Conservation (phyloP, 2,888 invertebrate species). For the Drosophila paramelanica region DNA sequence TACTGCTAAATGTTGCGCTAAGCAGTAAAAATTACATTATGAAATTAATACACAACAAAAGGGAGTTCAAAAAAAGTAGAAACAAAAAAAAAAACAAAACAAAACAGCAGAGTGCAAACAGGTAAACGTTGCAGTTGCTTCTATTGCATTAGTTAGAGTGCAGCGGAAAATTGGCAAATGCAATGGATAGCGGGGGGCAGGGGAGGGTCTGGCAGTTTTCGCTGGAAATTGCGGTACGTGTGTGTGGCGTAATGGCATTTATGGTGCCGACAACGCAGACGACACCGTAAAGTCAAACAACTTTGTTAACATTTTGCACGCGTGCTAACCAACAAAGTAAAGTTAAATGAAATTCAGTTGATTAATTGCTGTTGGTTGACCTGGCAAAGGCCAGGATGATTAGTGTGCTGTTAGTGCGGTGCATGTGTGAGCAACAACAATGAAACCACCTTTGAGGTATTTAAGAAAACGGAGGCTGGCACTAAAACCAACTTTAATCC, state of each 20-base stretch:
- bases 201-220: conserved; percentile 6
- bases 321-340: conserved; percentile 57
- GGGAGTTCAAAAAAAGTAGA: not conserved
- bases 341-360: conserved; percentile 54
- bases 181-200: not conserved
- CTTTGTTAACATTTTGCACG: conserved; percentile 62
- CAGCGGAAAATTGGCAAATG: conserved; percentile 17
- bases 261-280: conserved; percentile 37
- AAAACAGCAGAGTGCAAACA: conserved; percentile 3
- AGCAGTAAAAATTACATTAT: conserved; percentile 67
- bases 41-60: conserved; percentile 62
- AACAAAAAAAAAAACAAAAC: not conserved
- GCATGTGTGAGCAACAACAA: conserved; percentile 3
- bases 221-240: conserved; percentile 33
- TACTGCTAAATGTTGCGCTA: conserved; percentile 52
- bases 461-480: not conserved
- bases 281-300: conserved; percentile 58
- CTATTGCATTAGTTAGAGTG: conserved; percentile 60
- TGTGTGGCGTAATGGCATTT: conserved; percentile 59
- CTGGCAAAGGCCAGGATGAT: conserved; percentile 31
- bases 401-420: conserved; percentile 7
- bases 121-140: conserved; percentile 34
- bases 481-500: not conserved
- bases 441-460: not conserved
- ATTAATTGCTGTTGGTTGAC: conserved; percentile 57